Conservation (phyloP, 2,888 invertebrate genomes). For the Dioctria linearis region DNA sequence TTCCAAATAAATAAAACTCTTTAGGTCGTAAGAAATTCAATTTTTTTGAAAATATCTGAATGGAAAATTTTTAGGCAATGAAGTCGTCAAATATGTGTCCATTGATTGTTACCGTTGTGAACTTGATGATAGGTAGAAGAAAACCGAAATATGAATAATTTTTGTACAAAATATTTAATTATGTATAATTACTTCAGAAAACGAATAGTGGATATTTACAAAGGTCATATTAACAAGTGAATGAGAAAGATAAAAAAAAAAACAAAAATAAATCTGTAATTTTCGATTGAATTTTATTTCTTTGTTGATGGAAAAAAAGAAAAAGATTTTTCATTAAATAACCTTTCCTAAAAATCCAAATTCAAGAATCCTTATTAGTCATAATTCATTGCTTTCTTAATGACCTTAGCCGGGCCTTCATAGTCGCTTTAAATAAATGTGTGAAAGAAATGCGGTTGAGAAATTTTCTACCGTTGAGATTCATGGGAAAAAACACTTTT, state of each 20-base stretch:
- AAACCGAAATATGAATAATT: conserved; percentile 36
- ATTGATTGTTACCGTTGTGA: conserved; percentile 39
- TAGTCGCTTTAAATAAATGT: too few species aligned
- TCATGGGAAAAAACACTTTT: too few species aligned
- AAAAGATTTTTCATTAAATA: not conserved
- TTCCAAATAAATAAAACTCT: conserved; percentile 18
- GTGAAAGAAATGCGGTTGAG: too few species aligned
- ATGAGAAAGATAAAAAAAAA: not conserved
- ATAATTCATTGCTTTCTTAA: too few species aligned
- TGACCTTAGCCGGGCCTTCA: too few species aligned
- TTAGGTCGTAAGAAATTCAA: conserved; percentile 23
- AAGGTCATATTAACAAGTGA: conserved; percentile 32
- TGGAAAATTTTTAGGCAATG: not conserved
- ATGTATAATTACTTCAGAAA: conserved; percentile 27
- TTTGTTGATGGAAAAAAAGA: not conserved
- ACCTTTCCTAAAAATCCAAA: not conserved
- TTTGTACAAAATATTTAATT: conserved; percentile 51
- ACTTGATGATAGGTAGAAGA: conserved; percentile 16
- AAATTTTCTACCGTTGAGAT: too few species aligned
- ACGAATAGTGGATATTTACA: conserved; percentile 23
- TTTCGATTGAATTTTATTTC: conserved; percentile 19
- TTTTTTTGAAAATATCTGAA: conserved; percentile 10
- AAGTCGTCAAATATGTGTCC: conserved; percentile 26
- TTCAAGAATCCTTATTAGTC: too few species aligned
- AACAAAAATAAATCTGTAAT: conserved; percentile 20